A percentile compares a stretch with the other conserved stretches of the same genome.
Evolutionary conservation across 1,140 invertebrate genomes (phyloP).

Genomic region (Nasonia longicornis): DNA sequence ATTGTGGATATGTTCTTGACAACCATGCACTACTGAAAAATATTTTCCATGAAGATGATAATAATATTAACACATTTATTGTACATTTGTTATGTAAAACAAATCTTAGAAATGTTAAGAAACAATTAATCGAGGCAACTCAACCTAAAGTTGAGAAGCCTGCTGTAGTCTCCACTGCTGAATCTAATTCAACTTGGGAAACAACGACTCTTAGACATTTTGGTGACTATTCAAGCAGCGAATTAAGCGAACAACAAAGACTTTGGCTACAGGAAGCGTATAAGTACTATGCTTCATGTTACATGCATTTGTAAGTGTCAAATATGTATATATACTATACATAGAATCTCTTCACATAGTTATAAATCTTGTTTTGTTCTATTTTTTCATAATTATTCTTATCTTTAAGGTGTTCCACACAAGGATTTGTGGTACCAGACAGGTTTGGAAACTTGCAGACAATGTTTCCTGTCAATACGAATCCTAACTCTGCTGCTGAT

Average conservation of each 20-base stretch:
- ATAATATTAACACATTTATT: conserved; percentile 71
- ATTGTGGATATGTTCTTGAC: conserved; percentile 87
- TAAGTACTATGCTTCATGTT: conserved; percentile 86
- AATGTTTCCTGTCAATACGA: not conserved
- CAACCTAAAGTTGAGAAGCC: conserved; percentile 30
- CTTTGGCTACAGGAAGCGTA: conserved; percentile 88
- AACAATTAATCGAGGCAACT: conserved; percentile 39
- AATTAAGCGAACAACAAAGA: conserved; percentile 71
- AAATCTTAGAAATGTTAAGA: conserved; percentile 54
- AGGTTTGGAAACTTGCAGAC: conserved; percentile 29
- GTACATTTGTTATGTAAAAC: conserved; percentile 85
- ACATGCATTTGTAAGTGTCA: conserved; percentile 77
- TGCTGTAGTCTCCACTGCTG: not conserved
- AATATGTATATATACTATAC: too few species aligned
- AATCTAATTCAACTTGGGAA: not conserved
- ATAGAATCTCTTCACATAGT: too few species aligned
- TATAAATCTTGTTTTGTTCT: not conserved
- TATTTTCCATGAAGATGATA: conserved; percentile 81
- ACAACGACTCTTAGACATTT: conserved; percentile 46
- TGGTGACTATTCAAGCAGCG: conserved; percentile 59
- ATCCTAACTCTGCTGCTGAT: not conserved
- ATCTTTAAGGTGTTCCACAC: conserved; percentile 58
- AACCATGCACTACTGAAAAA: conserved; percentile 84
- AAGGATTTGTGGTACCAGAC: conserved; percentile 62
- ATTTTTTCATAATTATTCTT: not conserved